Percentiles rank a stretch among this genome's conserved stretches.
phyloP scores from a whole-genome alignment of 2,888 invertebrate species.

The Tinea pellionella region DNA sequence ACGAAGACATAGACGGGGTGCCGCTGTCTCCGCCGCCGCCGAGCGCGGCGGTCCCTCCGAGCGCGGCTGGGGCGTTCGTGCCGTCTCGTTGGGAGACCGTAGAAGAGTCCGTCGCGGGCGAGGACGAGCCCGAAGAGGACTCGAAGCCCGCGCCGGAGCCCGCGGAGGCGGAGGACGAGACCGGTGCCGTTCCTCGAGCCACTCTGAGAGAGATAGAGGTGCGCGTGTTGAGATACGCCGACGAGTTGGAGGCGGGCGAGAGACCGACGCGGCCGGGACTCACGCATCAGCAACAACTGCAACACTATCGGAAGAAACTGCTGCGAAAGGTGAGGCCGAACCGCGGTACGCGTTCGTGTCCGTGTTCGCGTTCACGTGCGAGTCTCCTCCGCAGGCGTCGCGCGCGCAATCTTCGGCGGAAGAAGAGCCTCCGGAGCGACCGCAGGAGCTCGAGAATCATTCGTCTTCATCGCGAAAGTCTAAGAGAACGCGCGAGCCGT shows the following conservation, averaged over 20 bases:
- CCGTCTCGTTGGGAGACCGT: constrained; percentile 98
- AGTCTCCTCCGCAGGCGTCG: background rate
- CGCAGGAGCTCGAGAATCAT: background rate
- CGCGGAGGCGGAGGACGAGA: constrained; percentile 83
- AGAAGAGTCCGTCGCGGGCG: constrained; percentile 67
- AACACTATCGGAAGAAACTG: constrained; percentile 90
- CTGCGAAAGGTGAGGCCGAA: constrained; percentile 80
- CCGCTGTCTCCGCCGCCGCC: constrained; percentile 66
- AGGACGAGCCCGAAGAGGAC: constrained; percentile 86
- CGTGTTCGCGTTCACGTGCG: background rate
- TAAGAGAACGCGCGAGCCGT: constrained; percentile 56
- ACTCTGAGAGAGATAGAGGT: constrained; percentile 90
- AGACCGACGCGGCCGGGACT: constrained; percentile 78
- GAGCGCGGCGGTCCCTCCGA: constrained; percentile 71
- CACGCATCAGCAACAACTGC: constrained; percentile 84
- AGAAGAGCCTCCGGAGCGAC: constrained; percentile 33
- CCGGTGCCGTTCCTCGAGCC: constrained; percentile 65
- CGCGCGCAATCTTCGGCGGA: background rate
- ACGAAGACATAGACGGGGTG: constrained; percentile 81
- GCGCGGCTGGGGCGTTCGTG: constrained; percentile 86
- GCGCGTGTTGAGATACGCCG: constrained; percentile 94
- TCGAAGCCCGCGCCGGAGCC: constrained; percentile 75
- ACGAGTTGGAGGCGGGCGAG: constrained; percentile 91
- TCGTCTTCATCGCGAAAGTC: constrained; percentile 54
- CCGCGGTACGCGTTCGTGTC: background rate